These are phyloP conservation scores for Drosophila glabriapex DNA, from an alignment of 2,888 invertebrate genomes.

Conservation along the genomic window DNA sequence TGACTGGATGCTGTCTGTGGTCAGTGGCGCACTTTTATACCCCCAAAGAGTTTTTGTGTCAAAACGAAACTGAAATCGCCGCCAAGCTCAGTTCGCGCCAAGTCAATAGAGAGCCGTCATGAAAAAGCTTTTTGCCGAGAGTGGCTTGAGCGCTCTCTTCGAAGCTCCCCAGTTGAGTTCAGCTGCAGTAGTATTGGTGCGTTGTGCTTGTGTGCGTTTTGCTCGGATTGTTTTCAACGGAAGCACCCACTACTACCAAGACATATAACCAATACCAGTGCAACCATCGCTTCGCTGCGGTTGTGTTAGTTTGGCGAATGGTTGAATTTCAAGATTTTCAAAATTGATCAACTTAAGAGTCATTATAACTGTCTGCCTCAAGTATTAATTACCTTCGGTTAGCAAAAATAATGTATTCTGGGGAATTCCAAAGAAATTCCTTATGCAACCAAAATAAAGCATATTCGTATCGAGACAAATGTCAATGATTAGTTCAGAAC, in stretches of 20 bases:
- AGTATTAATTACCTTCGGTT: constrained; percentile 35
- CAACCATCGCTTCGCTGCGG: background rate
- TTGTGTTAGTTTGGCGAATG: constrained; percentile 48
- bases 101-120: constrained; percentile 41
- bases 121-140: constrained; percentile 43
- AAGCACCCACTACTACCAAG: constrained; percentile 62
- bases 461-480: constrained; percentile 38
- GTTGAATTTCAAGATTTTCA: constrained; percentile 32
- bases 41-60: constrained; percentile 82
- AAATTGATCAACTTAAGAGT: constrained; percentile 44
- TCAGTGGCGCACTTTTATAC: constrained; percentile 86
- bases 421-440: constrained; percentile 58
- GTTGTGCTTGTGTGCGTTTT: constrained; percentile 42
- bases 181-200: constrained; percentile 42
- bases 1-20: constrained; percentile 86
- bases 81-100: constrained; percentile 54
- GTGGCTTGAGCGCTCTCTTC: constrained; percentile 27
- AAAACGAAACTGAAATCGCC: constrained; percentile 74
- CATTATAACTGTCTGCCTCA: constrained; percentile 26
- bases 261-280: constrained; percentile 46
- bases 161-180: constrained; percentile 32
- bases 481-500: constrained; percentile 42
- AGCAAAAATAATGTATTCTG: constrained; percentile 44
- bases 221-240: constrained; percentile 64
- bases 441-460: constrained; percentile 9